Percentiles rank a stretch among this genome's conserved stretches.
Evolutionary conservation across 2,113 vertebrate species (phyloP).

Genomic region (Anguilla japonica): DNA sequence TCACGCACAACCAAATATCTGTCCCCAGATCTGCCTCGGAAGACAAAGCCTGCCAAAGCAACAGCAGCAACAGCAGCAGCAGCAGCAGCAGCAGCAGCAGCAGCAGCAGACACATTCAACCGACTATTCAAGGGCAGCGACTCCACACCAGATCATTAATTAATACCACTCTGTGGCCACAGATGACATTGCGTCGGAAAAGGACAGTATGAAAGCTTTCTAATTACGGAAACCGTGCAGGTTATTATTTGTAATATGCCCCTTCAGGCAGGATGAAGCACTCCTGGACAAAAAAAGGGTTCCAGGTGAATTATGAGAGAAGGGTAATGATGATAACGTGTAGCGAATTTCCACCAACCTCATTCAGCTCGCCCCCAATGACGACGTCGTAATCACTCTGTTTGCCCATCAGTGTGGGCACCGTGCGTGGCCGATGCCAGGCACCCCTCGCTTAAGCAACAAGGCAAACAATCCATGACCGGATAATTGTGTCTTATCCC

Average conservation of each 20-base stretch:
- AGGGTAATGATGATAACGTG: background rate
- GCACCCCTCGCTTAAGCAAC: background rate
- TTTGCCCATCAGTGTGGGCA: background rate
- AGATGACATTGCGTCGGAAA: background rate
- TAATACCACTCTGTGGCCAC: background rate
- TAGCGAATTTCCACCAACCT: background rate
- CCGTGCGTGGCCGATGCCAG: background rate
- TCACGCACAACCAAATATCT: background rate
- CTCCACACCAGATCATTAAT: background rate
- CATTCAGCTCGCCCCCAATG: background rate
- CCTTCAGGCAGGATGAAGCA: background rate
- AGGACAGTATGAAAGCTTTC: background rate
- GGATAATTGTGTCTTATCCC: background rate
- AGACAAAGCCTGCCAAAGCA: background rate
- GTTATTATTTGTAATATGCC: background rate
- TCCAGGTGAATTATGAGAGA: background rate
- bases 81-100: background rate
- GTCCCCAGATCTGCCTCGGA: background rate
- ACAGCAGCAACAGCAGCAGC: background rate
- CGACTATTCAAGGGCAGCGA: slow-evolving; percentile 5
- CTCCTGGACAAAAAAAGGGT: background rate
- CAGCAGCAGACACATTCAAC: background rate
- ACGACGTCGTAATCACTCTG: background rate
- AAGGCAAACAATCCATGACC: background rate
- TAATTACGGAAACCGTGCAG: slow-evolving; percentile 5